These are phyloP conservation scores for Gymnothorax reevesii DNA, from an alignment of 2,797 vertebrate species.

Conservation along the genomic window DNA sequence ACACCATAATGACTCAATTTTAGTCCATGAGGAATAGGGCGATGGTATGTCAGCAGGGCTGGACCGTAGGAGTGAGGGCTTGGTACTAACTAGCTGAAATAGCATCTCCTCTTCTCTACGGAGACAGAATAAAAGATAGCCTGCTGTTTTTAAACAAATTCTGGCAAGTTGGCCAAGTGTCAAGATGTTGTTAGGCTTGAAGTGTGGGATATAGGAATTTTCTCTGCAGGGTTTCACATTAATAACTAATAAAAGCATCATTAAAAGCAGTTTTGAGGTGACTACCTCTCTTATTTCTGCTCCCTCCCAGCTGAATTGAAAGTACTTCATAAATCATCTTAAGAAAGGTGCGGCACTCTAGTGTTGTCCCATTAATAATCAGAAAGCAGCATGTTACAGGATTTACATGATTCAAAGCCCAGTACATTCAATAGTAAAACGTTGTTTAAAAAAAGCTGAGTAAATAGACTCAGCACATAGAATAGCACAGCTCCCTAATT, in stretches of 20 bases:
- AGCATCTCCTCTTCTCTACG: not conserved
- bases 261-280: not conserved
- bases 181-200: not conserved
- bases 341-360: not conserved
- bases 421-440: not conserved
- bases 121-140: not conserved
- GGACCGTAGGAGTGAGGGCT: not conserved
- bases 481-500: not conserved
- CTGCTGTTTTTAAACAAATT: not conserved
- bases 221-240: not conserved
- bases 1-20: not conserved
- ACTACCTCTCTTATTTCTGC: not conserved
- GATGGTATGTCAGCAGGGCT: not conserved
- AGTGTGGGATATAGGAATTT: not conserved
- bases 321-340: not conserved
- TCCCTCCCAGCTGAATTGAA: conserved; percentile 8
- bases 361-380: not conserved
- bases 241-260: not conserved
- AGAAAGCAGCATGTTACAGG: not conserved
- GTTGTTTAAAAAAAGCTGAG: not conserved
- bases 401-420: not conserved
- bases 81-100: not conserved
- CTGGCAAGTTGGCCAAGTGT: not conserved
- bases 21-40: not conserved
- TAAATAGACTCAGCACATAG: not conserved